Evolutionary conservation across 1,140 invertebrate species (phyloP), one percentile per base, ranked within the genome.

Genomic region (Papilio glaucus): DNA sequence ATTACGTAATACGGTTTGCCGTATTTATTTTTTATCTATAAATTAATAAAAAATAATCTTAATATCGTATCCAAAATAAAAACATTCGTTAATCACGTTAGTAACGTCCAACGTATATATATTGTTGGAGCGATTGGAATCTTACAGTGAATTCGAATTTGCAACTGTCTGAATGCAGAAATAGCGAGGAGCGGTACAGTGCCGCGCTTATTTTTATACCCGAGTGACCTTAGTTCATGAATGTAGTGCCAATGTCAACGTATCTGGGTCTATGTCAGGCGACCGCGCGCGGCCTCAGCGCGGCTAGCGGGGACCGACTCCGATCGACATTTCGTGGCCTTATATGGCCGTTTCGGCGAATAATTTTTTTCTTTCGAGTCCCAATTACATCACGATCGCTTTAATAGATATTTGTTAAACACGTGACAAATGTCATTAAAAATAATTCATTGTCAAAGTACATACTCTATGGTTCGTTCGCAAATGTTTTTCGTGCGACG

Each of bases 211-310:
- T 91, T 87, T 92, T 92, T 91, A 91, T 87, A 90, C 84, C 85
- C 88, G 82, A 84, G 75, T 86, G 90, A 90, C 90, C 90, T 92
- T 83, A 85, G 86, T 82, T 84, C 81, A 83, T 89, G 89, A 92
- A 92, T 92, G 89, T 92, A 92, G 90, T 92, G 88, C 89, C 90
- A 92, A 92, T 92, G 90, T 90, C 90, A 83, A 79, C 68, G 79
- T 85, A 92, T 83, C 86, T 92, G 84, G 90, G 90, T 92, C 90
- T 92, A 88, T 92, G 90, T 91, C 90, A 89, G 79, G 70, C 85
- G 80, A 76, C 71, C 78, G 79, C 65, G 70, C 61, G 68, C 65
- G 87, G 85, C 88, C 87, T 89, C 78, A 83, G 71, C 60, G 77
- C 78, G 78, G 68, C 77, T 78, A 83, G 81, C 81, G 78, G 81